Evolutionary conservation across 2,113 vertebrate species (phyloP), one percentile per base, ranked within the genome.

Genomic region (Pagrus major): DNA sequence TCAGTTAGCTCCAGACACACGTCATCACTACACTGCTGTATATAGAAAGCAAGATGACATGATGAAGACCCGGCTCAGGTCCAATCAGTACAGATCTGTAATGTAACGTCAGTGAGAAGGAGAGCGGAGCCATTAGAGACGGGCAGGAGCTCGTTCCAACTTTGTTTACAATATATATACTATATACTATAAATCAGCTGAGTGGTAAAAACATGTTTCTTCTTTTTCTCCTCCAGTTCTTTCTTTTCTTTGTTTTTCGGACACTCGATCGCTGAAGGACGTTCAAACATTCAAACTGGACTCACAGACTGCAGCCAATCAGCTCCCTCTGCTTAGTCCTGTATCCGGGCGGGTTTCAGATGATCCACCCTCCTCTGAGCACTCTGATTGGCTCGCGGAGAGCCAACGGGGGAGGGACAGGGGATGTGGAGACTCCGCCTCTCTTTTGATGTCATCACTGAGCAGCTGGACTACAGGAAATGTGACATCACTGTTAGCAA

Each of bases 381-480:
- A 39, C 80, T 82, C 66, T 35, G 68, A 83, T 84, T 78, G 82
- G 76, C 76, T 84, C 66, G 1, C 18, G 23, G 60, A 58, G 70
- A 54, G 80, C 52, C 5, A 1, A 20, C 39, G 7, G 47, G 68
- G 83, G 80, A 64, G 76, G 88, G 83, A 49, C 74, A 25, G 89
- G 92, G 91, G 92, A 91, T 82, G 90, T 82, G 91, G 85, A 90
- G 84, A 89, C 91, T 79, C 78, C 76, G 84, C 90, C 87, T 83
- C 86, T 85, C 60, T 71, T 42, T 23, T 84, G 89, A 92, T 84
- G 88, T 90, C 87, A 88, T 71, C 49, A 33, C 84, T 39, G 77
- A 86, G 80, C 86, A 49, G 71, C 71, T 37, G 66, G 67, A 87
- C 81, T 70, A 33, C 39, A 54, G 77, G 59, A 51, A 67, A 58